Conservation (phyloP, 2,888 invertebrate genomes). For the Thyatira batis region DNA sequence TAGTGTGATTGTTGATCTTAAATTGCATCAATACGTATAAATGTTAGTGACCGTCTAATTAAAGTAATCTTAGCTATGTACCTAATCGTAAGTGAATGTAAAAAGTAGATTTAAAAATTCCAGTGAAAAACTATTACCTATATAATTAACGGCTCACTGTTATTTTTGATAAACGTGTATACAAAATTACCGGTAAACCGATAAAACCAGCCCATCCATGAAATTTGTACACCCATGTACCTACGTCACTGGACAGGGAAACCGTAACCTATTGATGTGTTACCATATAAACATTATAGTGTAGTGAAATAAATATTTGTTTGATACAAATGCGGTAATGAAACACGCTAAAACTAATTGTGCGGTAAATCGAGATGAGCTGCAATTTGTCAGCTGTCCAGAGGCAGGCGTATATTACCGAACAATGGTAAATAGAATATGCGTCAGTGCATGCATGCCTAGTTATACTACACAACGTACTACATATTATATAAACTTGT, state of each 20-base stretch:
- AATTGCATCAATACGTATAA: no score
- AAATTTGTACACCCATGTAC: constrained; percentile 3
- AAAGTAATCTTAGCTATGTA: no score
- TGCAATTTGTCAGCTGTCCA: constrained; percentile 58
- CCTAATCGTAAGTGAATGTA: no score
- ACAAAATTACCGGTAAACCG: background rate
- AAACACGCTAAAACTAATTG: constrained; percentile 63
- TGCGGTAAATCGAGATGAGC: constrained; percentile 58
- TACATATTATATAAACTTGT: no score
- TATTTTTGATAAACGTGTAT: background rate
- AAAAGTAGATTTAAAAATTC: no score
- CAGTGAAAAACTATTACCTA: no score
- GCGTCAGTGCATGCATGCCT: no score
- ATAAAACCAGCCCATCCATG: background rate
- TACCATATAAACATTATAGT: constrained; percentile 9
- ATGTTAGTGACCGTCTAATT: no score
- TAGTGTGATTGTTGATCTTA: no score
- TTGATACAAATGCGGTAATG: constrained; percentile 46
- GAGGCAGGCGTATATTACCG: constrained; percentile 11
- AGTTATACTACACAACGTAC: no score
- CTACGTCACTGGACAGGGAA: constrained; percentile 8
- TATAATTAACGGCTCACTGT: no score
- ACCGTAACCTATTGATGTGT: constrained; percentile 8
- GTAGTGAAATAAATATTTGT: constrained; percentile 42
- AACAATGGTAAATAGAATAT: constrained; percentile 11